Evolutionary conservation across 2,888 invertebrate genomes (phyloP).

Genomic region (Cephalotes varians): DNA sequence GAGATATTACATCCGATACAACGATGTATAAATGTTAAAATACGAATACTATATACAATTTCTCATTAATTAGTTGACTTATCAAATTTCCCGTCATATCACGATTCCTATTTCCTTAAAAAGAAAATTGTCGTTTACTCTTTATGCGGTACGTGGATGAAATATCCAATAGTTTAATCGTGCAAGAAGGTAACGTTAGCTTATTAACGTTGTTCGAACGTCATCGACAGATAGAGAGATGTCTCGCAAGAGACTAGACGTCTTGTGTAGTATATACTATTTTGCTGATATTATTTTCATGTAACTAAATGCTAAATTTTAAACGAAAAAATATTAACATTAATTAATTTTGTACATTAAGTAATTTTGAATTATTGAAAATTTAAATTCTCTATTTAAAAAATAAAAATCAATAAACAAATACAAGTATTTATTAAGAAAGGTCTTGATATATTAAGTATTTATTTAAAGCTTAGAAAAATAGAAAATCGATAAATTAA

Average conservation of each 20-base stretch:
- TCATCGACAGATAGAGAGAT: constrained; percentile 23
- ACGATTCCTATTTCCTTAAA: neutral
- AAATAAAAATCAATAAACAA: neutral
- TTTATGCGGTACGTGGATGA: neutral
- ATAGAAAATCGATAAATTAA: constrained; percentile 19
- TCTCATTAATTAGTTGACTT: constrained; percentile 65
- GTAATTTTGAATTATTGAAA: neutral
- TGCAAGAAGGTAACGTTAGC: constrained; percentile 13
- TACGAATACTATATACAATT: constrained; percentile 76
- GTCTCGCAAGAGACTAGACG: neutral
- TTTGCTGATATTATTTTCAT: neutral
- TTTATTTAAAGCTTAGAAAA: neutral
- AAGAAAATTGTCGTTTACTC: neutral
- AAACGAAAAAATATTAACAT: neutral
- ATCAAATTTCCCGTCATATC: constrained; percentile 32
- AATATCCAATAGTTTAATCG: constrained; percentile 15
- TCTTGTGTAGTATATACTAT: neutral
- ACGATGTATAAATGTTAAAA: constrained; percentile 79
- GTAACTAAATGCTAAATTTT: neutral
- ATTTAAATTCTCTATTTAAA: neutral
- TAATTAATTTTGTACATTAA: too few species aligned
- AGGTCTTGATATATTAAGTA: neutral
- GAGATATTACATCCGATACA: constrained; percentile 72
- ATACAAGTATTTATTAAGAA: neutral
- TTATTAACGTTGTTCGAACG: constrained; percentile 22